Evolutionary conservation across 2,888 invertebrate species (phyloP), one percentile per base, ranked within the genome.

Genomic region (Mythimna ferrago): DNA sequence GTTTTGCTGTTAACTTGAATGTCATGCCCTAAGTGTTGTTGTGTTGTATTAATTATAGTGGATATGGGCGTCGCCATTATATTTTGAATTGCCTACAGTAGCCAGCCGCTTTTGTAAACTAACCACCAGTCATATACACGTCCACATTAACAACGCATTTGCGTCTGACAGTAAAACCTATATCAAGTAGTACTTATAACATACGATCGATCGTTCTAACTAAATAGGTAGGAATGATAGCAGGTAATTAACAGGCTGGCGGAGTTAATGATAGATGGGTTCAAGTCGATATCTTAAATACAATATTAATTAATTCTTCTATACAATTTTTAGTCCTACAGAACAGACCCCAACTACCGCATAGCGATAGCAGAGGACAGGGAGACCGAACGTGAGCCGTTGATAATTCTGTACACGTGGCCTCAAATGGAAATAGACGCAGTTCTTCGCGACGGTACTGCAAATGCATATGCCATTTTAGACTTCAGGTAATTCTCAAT

Each of bases 351-450:
- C 9, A 92, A 93, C 83, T 95, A 94, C 75, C 97, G 98, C 80
- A 97, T 99, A 88, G 99, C 99, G 0, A 97, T 99, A n/a, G 99
- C 97, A 1, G 99, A 99, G 94, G 94, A 93, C 11, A 92, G 91
- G 51, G 94, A 96, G 71, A 92, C 92, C 0, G 80, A 98, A 0
- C 88, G 89, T 0, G 94, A 97, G 10, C 99, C 99, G 0, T 94
- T 98, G 19, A 98, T 99, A 81, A 97, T 98, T 51, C 96, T 99
- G 60, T 99, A 98, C 91, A 97, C 97, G 71, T 99, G 98, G 97
- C 99, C 99, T 0, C 97, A 97, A 71, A 97, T 99, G 94, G 97
- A 97, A 67, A 97, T 98, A 10, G 96, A 98, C 63, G 97, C 97
- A 5, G 97, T 98, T n/a, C 95, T 99, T 38, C 94, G 97, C 71